A percentile compares a stretch with the other conserved stretches of the same genome.
Evolutionary conservation across 2,113 vertebrate species (phyloP).

Genomic region (Megalops atlanticus): DNA sequence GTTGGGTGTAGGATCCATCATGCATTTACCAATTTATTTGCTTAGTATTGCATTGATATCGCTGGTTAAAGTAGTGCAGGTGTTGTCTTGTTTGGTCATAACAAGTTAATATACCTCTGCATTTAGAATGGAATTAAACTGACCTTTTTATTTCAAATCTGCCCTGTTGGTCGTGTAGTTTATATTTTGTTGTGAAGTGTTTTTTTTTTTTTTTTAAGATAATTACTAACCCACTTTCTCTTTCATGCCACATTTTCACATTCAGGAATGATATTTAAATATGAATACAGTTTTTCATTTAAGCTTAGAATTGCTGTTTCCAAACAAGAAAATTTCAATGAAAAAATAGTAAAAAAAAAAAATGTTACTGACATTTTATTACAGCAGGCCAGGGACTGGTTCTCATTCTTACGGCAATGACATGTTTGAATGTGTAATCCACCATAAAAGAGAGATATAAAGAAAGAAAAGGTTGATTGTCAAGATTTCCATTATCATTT

Average conservation of each 20-base stretch:
- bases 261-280: neutral
- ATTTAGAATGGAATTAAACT: no score
- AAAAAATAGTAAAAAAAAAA: neutral
- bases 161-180: no score
- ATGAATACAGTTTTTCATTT: neutral
- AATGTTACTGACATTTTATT: neutral
- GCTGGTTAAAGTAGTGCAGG: no score
- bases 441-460: neutral
- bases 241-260: neutral
- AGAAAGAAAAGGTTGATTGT: slow-evolving; percentile 20
- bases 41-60: no score
- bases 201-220: neutral
- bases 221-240: neutral
- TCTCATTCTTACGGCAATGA: neutral
- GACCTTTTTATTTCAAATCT: no score
- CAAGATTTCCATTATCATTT: slow-evolving; percentile 23
- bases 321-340: neutral
- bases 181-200: neutral
- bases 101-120: no score
- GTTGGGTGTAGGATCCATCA: no score
- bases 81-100: no score
- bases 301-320: neutral
- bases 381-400: neutral
- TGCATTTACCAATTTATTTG: no score
- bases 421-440: neutral